Conservation (phyloP, 1,140 invertebrate species). For the Coptotermes formosanus region DNA sequence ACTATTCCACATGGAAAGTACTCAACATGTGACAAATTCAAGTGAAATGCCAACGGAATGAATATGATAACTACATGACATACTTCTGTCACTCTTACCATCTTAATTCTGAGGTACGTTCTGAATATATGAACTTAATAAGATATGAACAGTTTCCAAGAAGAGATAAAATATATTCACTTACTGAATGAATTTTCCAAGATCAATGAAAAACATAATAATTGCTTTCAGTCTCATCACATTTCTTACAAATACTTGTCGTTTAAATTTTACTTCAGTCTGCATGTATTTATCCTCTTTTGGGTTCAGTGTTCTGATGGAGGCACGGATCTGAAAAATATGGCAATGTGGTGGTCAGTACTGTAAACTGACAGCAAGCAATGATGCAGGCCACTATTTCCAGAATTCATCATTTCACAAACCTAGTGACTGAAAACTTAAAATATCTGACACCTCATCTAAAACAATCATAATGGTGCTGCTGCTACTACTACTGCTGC, state of each 20-base stretch:
- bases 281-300: constrained; percentile 95
- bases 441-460: too few relatives aligned
- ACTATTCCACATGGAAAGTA: too few relatives aligned
- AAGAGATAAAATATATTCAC: constrained; percentile 43
- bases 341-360: constrained; percentile 23
- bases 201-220: constrained; percentile 83
- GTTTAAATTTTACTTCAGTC: constrained; percentile 92
- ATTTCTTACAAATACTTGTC: constrained; percentile 90
- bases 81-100: too few relatives aligned
- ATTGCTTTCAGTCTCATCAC: constrained; percentile 90
- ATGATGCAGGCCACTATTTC: too few relatives aligned
- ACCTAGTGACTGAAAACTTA: too few relatives aligned
- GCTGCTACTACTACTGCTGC: too few relatives aligned
- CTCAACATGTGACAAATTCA: too few relatives aligned
- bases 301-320: constrained; percentile 89
- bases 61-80: too few relatives aligned
- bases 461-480: not conserved
- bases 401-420: too few relatives aligned
- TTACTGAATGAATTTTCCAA: constrained; percentile 90
- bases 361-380: not conserved
- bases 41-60: too few relatives aligned
- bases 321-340: constrained; percentile 71
- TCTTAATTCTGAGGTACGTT: too few relatives aligned
- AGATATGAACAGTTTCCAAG: not conserved
- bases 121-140: too few relatives aligned